A percentile compares a stretch with the other conserved stretches of the same genome.
Evolutionary conservation across 2,888 invertebrate genomes (phyloP).

Genomic region (Protophormia terraenovae): DNA sequence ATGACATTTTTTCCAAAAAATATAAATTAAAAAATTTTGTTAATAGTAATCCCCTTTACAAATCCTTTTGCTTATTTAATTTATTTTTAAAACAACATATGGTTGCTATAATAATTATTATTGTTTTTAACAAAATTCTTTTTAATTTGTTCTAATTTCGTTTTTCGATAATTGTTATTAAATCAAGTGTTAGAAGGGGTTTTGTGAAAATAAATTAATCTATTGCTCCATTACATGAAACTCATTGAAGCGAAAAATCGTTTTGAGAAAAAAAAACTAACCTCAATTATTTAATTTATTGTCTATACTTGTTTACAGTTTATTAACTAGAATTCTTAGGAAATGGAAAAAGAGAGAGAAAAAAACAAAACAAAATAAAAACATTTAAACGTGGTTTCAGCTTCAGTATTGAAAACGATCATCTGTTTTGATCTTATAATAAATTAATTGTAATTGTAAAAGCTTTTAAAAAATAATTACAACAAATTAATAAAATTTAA

Average conservation of each 20-base stretch:
- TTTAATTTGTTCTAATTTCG: background rate
- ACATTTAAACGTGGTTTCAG: background rate
- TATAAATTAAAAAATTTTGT: too few relatives aligned
- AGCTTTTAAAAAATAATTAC: background rate
- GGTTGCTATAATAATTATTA: background rate
- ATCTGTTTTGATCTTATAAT: background rate
- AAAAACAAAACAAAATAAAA: too few relatives aligned
- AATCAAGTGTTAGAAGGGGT: background rate
- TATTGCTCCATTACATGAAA: background rate
- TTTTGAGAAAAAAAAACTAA: background rate
- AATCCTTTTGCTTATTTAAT: too few relatives aligned
- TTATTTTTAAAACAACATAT: background rate
- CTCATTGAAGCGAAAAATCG: slow-evolving; percentile 2
- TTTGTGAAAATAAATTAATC: background rate
- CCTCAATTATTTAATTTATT: slow-evolving; percentile 5
- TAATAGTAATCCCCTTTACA: too few relatives aligned
- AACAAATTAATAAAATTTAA: background rate
- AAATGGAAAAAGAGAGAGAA: too few relatives aligned
- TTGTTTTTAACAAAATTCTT: background rate
- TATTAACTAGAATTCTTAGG: background rate
- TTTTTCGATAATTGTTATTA: background rate
- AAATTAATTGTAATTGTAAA: background rate
- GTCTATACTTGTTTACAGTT: background rate
- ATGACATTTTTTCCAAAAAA: too few relatives aligned
- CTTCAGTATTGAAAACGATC: too few relatives aligned